Conservation (phyloP, 2,113 vertebrate species). For the Misgurnus anguillicaudatus region DNA sequence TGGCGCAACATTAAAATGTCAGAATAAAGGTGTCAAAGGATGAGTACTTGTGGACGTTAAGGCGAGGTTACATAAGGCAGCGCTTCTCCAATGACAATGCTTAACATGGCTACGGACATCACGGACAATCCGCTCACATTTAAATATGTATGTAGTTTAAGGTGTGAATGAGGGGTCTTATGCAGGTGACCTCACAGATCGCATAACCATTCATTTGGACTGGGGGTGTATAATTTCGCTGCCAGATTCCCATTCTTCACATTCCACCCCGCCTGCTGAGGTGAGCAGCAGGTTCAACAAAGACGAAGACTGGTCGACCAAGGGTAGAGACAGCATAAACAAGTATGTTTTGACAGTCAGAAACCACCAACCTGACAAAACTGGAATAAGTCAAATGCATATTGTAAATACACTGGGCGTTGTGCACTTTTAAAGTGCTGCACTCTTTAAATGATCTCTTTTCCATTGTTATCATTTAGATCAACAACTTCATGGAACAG, state of each 20-base stretch:
- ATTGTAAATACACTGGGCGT: not conserved
- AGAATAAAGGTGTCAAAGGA: not conserved
- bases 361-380: not conserved
- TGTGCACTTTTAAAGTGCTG: too few relatives aligned
- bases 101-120: not conserved
- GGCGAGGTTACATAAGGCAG: too few relatives aligned
- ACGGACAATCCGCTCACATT: not conserved
- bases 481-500: slow-evolving; percentile 72
- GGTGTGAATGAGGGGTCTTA: slow-evolving; percentile 5
- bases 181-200: slow-evolving; percentile 47
- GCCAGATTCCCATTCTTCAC: slow-evolving; percentile 44
- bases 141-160: not conserved
- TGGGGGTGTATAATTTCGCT: slow-evolving; percentile 35
- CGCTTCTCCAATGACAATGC: too few relatives aligned
- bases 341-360: slow-evolving; percentile 33
- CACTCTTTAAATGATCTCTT: not conserved
- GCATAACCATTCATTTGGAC: slow-evolving; percentile 43
- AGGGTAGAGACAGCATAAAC: slow-evolving; percentile 31
- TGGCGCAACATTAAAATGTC: not conserved
- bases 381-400: not conserved
- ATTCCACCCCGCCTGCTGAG: slow-evolving; percentile 32
- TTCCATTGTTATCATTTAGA: slow-evolving; percentile 63
- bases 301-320: not conserved
- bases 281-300: slow-evolving; percentile 24
- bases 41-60: not conserved